A percentile compares a stretch with the other conserved stretches of the same genome.
phyloP scores from a whole-genome alignment of 2,888 invertebrate genomes.

The Cryptus viduatorius region DNA sequence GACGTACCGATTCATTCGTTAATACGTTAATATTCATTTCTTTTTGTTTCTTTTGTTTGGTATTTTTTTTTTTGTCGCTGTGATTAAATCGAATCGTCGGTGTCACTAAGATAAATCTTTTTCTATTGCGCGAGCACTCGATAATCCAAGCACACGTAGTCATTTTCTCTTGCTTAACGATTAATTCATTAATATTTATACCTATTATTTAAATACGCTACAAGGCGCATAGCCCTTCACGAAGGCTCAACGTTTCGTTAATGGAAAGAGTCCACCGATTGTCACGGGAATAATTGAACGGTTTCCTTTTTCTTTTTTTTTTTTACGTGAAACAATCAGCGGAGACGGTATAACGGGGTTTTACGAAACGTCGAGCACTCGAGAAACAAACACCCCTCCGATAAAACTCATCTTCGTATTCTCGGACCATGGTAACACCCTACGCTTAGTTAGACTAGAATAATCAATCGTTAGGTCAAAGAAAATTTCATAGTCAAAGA shows the following conservation, averaged over 20 bases:
- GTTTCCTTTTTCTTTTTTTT: not conserved
- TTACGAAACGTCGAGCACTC: slow-evolving; percentile 50
- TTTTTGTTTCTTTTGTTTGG: not conserved
- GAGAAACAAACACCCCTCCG: slow-evolving; percentile 2
- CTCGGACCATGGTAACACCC: slow-evolving; percentile 76
- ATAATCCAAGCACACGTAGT: slow-evolving; percentile 66
- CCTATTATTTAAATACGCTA: slow-evolving; percentile 43
- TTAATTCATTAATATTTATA: slow-evolving; percentile 22
- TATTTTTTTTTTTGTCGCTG: slow-evolving; percentile 62
- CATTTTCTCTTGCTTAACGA: slow-evolving; percentile 54
- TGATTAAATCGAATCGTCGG: slow-evolving; percentile 76
- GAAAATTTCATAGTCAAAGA: slow-evolving; percentile 38
- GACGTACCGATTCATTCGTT: slow-evolving; percentile 26
- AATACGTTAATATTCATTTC: slow-evolving; percentile 25
- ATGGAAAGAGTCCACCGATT: slow-evolving; percentile 19
- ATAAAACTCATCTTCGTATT: slow-evolving; percentile 56
- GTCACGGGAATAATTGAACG: slow-evolving; percentile 19
- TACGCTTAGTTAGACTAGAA: slow-evolving; percentile 72
- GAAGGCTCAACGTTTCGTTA: slow-evolving; percentile 53
- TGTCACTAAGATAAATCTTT: slow-evolving; percentile 63
- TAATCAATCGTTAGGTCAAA: slow-evolving; percentile 27
- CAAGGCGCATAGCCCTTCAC: slow-evolving; percentile 45
- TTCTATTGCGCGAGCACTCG: slow-evolving; percentile 67
- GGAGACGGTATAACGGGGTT: slow-evolving; percentile 32
- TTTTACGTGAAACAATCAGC: slow-evolving; percentile 26